Conservation (phyloP, 2,797 vertebrate genomes). For the Gouania willdenowi region DNA sequence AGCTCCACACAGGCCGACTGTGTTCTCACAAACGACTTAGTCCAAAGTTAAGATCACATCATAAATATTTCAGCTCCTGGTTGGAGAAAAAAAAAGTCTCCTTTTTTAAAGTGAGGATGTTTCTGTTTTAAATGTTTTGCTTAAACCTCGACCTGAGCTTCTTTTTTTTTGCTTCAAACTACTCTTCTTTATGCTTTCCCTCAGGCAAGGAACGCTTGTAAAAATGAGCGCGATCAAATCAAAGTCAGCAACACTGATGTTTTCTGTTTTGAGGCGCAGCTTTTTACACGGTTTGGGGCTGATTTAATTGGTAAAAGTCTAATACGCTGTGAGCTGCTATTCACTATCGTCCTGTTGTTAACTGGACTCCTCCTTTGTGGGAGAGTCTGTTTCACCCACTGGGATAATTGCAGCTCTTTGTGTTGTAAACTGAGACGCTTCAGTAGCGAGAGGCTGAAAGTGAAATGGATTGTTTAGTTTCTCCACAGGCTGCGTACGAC, state of each 20-base stretch:
- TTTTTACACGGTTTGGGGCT: slow-evolving; percentile 15
- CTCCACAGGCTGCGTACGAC: not conserved
- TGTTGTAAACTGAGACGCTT: no score
- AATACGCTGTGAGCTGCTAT: slow-evolving; percentile 30
- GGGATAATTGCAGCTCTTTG: slow-evolving; percentile 2
- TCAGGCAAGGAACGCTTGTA: no score
- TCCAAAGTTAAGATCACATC: no score
- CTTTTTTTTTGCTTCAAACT: slow-evolving; percentile 12
- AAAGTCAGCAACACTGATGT: slow-evolving; percentile 13
- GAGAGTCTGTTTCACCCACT: not conserved
- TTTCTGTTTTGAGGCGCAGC: slow-evolving; percentile 14
- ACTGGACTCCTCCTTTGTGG: slow-evolving; percentile 2
- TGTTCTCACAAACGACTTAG: no score
- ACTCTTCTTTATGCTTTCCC: no score
- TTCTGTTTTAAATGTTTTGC: no score
- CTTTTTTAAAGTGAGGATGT: no score
- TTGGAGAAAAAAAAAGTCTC: no score
- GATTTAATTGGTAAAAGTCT: slow-evolving; percentile 31
- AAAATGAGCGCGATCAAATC: slow-evolving; percentile 41
- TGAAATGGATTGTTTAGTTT: slow-evolving; percentile 3
- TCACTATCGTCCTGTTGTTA: slow-evolving; percentile 16
- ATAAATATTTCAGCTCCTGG: no score
- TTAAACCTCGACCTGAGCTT: slow-evolving; percentile 22
- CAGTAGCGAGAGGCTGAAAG: not conserved
- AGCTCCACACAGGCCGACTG: no score